Base-by-base conservation (phyloP, 2,888 invertebrate genomes). In the Teleogryllus oceanicus region DNA sequence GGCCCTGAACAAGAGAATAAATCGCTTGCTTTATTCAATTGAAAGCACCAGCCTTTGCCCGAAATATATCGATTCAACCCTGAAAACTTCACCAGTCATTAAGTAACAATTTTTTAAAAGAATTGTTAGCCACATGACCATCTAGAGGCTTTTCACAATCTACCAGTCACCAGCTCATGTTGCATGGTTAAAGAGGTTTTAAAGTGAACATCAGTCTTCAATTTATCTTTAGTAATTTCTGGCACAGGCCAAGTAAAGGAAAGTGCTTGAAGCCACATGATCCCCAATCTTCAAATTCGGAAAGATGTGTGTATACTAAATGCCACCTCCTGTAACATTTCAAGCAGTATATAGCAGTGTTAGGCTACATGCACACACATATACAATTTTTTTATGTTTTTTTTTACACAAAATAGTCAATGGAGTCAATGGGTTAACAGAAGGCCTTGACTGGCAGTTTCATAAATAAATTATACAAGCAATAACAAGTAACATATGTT, bases 371-470 rank as follows among this genome's bases (percentile, higher is more conserved):
- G 62, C 62, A 62, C 62, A 18, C 62, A 62, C 62, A 62, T 62
- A 62, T 62, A 18, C 62, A 62, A 18, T 18, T 18, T 62, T 62
- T 62, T 62, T 62, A 12, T n/a, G 5, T 8, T 37, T 37, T 37
- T 37, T 37, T 37, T 37, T 37, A 37, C 37, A 37, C 37, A 37
- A 37, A 62, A 62, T 62, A 62, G 62, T 62, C 62, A 62, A 62
- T n/a, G 62, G n/a, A 62, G 62, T 62, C 62, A 62, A 13, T 18
- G 62, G 62, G 16, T 62, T 62, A 62, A 62, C 62, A 62, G 62
- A 62, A 62, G 62, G 62, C 62, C 62, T 62, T 62, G 62, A n/a
- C 62, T 62, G 62, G 62, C 62, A 62, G 62, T n/a, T 62, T 62
- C 62, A 62, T 62, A 62, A 13, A 62, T 62, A 62, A 62, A n/a